Evolutionary conservation across 92 coral and sea anemone genomes (phyloP).

Genomic region (Porites evermanni): DNA sequence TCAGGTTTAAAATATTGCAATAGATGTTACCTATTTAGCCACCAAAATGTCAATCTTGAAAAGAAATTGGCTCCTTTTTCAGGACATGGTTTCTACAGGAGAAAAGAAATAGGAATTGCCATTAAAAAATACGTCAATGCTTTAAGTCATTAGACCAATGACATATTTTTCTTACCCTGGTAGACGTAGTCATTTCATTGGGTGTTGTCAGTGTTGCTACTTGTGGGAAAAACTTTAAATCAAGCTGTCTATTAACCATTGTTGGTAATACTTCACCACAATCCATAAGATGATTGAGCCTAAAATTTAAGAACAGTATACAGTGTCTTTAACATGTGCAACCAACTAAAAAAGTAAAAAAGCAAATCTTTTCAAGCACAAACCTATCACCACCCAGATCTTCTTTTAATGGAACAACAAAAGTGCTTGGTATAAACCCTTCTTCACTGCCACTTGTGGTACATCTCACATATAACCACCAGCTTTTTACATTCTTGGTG

Average conservation of each 20-base stretch:
- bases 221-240: constrained; percentile 61
- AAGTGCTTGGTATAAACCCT: constrained; percentile 84
- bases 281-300: constrained; percentile 47
- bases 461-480: constrained; percentile 86
- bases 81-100: constrained; percentile 82
- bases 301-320: neutral
- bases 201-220: neutral
- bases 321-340: neutral
- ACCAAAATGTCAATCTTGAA: constrained; percentile 89
- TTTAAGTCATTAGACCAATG: no score
- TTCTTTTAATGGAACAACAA: constrained; percentile 69
- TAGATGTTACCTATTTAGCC: constrained; percentile 78
- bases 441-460: constrained; percentile 50
- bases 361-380: constrained; percentile 27
- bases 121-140: neutral
- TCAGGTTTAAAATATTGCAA: neutral
- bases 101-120: neutral
- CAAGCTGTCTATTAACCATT: constrained; percentile 35
- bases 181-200: constrained; percentile 8
- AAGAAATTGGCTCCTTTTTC: constrained; percentile 80
- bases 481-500: constrained; percentile 57
- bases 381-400: constrained; percentile 76
- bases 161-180: constrained; percentile 5
- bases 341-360: no score
- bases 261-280: constrained; percentile 54